A percentile compares a stretch with the other conserved stretches of the same genome.
These are phyloP conservation scores for Ciconia stormi DNA, from an alignment of 2,113 vertebrate species.

Conservation along the genomic window DNA sequence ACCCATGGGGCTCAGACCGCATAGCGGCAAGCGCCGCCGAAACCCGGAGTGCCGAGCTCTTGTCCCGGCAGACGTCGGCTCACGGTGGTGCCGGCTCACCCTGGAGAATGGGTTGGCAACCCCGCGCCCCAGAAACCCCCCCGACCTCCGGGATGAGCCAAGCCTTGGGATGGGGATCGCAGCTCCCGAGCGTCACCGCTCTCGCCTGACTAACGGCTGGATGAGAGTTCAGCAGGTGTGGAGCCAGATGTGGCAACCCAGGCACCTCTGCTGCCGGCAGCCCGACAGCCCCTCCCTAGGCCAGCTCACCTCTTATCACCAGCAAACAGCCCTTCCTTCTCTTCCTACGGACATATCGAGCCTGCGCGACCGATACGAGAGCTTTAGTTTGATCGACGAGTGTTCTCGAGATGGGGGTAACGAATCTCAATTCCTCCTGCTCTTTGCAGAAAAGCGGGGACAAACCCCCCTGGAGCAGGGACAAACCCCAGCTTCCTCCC, in stretches of 20 bases:
- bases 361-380: neutral
- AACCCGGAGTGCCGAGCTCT: neutral
- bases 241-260: neutral
- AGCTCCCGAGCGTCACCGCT: neutral
- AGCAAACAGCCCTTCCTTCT: neutral
- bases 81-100: too few relatives aligned
- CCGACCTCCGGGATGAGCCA: neutral
- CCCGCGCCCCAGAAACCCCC: rapidly evolving
- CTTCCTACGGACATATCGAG: rapidly evolving
- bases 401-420: neutral
- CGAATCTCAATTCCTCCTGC: neutral
- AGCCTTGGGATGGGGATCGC: neutral
- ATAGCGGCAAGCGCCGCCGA: rapidly evolving
- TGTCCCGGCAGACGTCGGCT: neutral
- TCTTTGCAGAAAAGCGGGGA: neutral
- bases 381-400: neutral
- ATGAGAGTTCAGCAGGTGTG: neutral
- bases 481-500: neutral
- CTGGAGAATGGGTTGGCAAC: neutral
- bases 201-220: neutral
- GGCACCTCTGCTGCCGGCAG: too few relatives aligned
- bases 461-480: neutral
- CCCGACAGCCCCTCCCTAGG: neutral
- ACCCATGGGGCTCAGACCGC: neutral
- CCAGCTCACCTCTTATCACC: neutral